These are phyloP conservation scores for Pherbina coryleti DNA, from an alignment of 2,888 invertebrate species.

Conservation along the genomic window DNA sequence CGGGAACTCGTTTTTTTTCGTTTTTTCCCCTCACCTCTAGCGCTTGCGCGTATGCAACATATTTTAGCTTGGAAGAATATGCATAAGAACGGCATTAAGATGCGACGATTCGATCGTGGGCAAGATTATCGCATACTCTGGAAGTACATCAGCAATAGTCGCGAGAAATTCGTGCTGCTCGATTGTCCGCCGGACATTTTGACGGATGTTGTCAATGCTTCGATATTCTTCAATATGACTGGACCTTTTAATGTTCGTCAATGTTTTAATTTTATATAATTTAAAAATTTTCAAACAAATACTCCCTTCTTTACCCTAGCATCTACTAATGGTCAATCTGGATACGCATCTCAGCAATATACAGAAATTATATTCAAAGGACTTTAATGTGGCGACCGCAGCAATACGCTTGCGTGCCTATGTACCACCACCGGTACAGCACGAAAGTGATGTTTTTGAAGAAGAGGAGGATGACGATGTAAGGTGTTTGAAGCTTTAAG, in stretches of 20 bases:
- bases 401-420: slow-evolving; percentile 56
- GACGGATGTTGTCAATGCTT: slow-evolving; percentile 73
- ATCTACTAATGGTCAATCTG: slow-evolving; percentile 70
- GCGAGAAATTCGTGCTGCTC: slow-evolving; percentile 80
- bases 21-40: slow-evolving; percentile 45
- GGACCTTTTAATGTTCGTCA: slow-evolving; percentile 62
- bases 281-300: not conserved
- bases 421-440: slow-evolving; percentile 56
- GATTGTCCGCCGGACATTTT: slow-evolving; percentile 81
- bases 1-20: not conserved
- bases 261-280: not conserved
- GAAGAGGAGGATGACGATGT: slow-evolving; percentile 45
- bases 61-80: slow-evolving; percentile 79
- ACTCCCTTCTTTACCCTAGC: slow-evolving; percentile 36
- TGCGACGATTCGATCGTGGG: slow-evolving; percentile 74
- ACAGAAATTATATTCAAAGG: slow-evolving; percentile 55
- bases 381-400: slow-evolving; percentile 53
- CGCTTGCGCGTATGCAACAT: slow-evolving; percentile 80
- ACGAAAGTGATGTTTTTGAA: slow-evolving; percentile 59
- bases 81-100: slow-evolving; percentile 77
- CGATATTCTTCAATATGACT: slow-evolving; percentile 65
- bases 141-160: slow-evolving; percentile 75
- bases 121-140: slow-evolving; percentile 64
- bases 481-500: not conserved
- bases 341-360: slow-evolving; percentile 65